phyloP scores from a whole-genome alignment of 1,140 invertebrate genomes.

The Trialeurodes vaporariorum region DNA sequence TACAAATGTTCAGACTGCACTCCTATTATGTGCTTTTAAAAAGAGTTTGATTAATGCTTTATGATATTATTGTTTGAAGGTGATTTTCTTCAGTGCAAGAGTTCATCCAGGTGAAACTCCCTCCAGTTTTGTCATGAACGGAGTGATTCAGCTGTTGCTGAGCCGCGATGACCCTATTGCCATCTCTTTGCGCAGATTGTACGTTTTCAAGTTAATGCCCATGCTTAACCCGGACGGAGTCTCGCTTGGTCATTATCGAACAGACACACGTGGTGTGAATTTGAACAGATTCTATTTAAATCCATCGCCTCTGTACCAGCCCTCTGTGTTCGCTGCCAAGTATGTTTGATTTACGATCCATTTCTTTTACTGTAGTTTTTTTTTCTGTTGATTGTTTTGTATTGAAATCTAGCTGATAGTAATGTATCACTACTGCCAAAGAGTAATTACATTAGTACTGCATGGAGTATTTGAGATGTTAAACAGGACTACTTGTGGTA shows the following conservation, averaged over 20 bases:
- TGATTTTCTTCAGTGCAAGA: slow-evolving; percentile 76
- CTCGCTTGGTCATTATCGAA: slow-evolving; percentile 75
- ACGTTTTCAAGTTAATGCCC: slow-evolving; percentile 86
- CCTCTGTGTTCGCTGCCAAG: slow-evolving; percentile 67
- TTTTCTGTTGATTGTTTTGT: not conserved
- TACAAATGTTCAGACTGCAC: too few relatives aligned
- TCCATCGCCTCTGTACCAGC: slow-evolving; percentile 61
- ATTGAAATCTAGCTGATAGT: too few relatives aligned
- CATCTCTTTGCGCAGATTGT: slow-evolving; percentile 54
- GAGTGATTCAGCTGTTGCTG: slow-evolving; percentile 68
- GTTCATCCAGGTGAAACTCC: slow-evolving; percentile 92
- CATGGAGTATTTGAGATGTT: too few relatives aligned
- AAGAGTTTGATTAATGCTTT: too few relatives aligned
- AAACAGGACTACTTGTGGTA: too few relatives aligned
- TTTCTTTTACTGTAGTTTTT: not conserved
- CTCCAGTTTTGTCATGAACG: slow-evolving; percentile 87
- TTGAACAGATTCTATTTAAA: slow-evolving; percentile 74
- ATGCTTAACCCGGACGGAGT: slow-evolving; percentile 91
- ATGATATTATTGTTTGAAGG: too few relatives aligned
- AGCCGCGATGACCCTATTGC: slow-evolving; percentile 61
- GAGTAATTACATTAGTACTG: too few relatives aligned
- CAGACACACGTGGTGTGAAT: slow-evolving; percentile 80
- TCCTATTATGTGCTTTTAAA: too few relatives aligned
- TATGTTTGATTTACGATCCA: slow-evolving; percentile 12
- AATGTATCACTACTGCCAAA: too few relatives aligned